These are phyloP conservation scores for Stegodyphus dumicola DNA, from an alignment of 1,140 invertebrate genomes.

Conservation along the genomic window DNA sequence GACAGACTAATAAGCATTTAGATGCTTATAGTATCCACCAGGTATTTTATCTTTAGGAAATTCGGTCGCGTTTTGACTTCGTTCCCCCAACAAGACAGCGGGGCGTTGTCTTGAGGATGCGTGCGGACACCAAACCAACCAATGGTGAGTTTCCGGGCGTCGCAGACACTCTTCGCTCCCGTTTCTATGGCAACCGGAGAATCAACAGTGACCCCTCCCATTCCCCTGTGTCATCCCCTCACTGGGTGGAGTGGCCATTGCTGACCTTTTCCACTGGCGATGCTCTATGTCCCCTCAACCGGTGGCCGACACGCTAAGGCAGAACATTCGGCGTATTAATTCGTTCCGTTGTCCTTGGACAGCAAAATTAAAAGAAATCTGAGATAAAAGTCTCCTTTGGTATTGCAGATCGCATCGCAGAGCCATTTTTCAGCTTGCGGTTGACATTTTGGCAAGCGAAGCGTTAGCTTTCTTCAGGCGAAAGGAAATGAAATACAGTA, in stretches of 20 bases:
- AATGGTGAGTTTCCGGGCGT: conserved; percentile 56
- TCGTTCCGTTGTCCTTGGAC: not conserved
- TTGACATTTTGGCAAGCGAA: too few relatives aligned
- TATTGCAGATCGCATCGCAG: not conserved
- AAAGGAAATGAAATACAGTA: too few relatives aligned
- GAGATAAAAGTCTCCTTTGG: not conserved
- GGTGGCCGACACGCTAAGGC: conserved; percentile 9
- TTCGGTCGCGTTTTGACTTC: not conserved
- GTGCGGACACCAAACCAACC: conserved; percentile 44
- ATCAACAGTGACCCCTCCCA: conserved; percentile 61
- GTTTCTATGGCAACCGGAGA: conserved; percentile 39
- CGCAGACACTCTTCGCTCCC: conserved; percentile 47
- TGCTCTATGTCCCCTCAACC: not conserved
- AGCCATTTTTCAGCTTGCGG: too few relatives aligned
- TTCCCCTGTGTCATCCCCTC: conserved; percentile 53
- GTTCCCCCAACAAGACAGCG: conserved; percentile 1
- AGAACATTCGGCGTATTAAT: conserved; percentile 10
- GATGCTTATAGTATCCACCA: too few relatives aligned
- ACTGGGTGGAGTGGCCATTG: conserved; percentile 54
- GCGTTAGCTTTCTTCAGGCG: too few relatives aligned
- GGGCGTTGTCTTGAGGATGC: conserved; percentile 59
- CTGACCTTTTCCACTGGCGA: conserved; percentile 37
- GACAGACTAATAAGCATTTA: too few relatives aligned
- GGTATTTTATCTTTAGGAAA: too few relatives aligned
- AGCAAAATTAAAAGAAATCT: not conserved